phyloP scores from a whole-genome alignment of 2,113 vertebrate genomes.

The Phocoena sinus region DNA sequence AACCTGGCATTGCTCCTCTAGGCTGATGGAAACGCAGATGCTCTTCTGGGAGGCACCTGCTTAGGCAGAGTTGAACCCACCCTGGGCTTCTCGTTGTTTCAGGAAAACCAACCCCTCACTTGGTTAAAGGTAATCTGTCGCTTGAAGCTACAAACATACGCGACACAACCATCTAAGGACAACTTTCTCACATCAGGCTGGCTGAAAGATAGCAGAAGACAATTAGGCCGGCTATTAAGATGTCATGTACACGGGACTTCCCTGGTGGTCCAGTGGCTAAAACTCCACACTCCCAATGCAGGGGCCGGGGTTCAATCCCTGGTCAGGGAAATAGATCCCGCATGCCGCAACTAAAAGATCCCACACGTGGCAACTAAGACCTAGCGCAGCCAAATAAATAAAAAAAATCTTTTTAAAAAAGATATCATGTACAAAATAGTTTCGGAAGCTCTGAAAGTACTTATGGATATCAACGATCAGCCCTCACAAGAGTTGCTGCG shows the following conservation, averaged over 20 bases:
- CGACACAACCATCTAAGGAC: not conserved
- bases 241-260: not conserved
- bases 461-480: not conserved
- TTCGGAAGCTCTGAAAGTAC: not conserved
- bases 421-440: not conserved
- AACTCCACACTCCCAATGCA: too few species aligned
- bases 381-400: too few species aligned
- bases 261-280: too few species aligned
- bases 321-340: too few species aligned
- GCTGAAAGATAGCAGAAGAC: not conserved
- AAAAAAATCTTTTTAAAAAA: not conserved
- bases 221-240: not conserved
- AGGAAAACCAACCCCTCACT: not conserved
- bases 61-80: not conserved
- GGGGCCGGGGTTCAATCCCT: too few species aligned
- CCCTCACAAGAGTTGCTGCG: not conserved
- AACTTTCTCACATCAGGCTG: not conserved
- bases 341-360: too few species aligned
- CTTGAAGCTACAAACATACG: not conserved
- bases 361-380: too few species aligned
- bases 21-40: not conserved
- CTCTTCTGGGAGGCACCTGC: not conserved
- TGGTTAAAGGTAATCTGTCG: not conserved
- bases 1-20: not conserved
- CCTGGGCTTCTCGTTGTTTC: not conserved